Conservation (phyloP, 2,797 vertebrate genomes). For the Pachyuromys duprasi region DNA sequence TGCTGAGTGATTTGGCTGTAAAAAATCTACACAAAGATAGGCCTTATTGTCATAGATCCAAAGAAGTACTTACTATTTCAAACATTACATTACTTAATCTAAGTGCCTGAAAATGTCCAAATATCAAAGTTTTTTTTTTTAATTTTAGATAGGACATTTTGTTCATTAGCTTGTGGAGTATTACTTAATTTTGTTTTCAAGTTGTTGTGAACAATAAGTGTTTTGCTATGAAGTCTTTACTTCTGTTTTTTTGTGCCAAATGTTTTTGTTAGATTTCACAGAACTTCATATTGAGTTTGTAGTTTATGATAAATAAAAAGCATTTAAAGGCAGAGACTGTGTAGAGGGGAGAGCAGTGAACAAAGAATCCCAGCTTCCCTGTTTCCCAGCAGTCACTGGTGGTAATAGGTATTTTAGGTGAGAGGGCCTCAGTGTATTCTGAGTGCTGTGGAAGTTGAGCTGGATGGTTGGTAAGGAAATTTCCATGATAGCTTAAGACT, state of each 20-base stretch:
- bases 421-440: conserved; percentile 46
- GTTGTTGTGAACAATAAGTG: conserved; percentile 36
- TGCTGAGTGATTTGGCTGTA: conserved; percentile 71
- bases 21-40: conserved; percentile 63
- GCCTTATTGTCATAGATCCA: conserved; percentile 25
- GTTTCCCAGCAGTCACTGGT: not conserved
- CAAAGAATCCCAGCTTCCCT: conserved; percentile 48
- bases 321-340: conserved; percentile 26
- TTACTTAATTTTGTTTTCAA: conserved; percentile 59
- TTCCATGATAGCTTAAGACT: conserved; percentile 21
- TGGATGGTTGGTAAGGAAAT: conserved; percentile 56
- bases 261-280: conserved; percentile 63
- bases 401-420: not conserved
- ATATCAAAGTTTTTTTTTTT: not conserved
- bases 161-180: conserved; percentile 42
- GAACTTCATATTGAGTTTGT: conserved; percentile 60
- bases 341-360: not conserved
- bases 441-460: conserved; percentile 44
- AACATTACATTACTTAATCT: not conserved
- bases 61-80: conserved; percentile 49
- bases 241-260: conserved; percentile 39
- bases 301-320: conserved; percentile 40
- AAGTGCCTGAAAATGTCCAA: conserved; percentile 13
- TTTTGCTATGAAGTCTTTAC: conserved; percentile 43
- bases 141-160: conserved; percentile 28